Base-by-base conservation (phyloP, 2,797 vertebrate genomes). In the Etheostoma nigrum region DNA sequence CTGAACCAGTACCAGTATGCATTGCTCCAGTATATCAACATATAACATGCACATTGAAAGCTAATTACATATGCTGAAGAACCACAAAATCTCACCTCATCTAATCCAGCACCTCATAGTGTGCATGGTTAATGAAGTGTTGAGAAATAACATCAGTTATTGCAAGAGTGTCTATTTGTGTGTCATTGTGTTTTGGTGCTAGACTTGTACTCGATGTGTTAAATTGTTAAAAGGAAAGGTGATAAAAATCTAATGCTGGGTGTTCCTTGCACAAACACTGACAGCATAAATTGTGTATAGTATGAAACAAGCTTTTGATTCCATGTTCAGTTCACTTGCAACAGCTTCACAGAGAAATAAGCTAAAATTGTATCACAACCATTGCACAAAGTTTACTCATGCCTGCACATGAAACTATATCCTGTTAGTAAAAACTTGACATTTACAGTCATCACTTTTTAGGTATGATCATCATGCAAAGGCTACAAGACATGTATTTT, bases 221-320 rank as follows among this genome's bases (percentile, higher is more conserved):
- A 78, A 36, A 48, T n/a, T 44, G 81, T 51, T 69, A 25, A 72
- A 40, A 49, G 52, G 42, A 45, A 76, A 86, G 69, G 76, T 84
- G 86, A 57, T 76, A 76, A 81, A 40, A 86, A 73, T 81, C 27
- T 54, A 72, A 55, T 12, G 30, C 42, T 44, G 54, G 52, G 36
- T 86, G 63, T 78, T 90, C 70, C 54, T 80, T 42, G 4, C 63
- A 60, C 55, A 73, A 62, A 67, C n/a, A n/a, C 66, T 65, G 19
- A 74, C 51, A 67, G 57, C 5, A 57, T 19, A 65, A 27, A 49
- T 8, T 53, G 18, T 61, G 11, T 21, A 10, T 36, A 45, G 7
- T 48, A 44, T 36, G 23, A 68, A 53, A 72, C 42, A 59, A 67
- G 47, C 30, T 67, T 47, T 61, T 51, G 48, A 64, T 6, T 48